Base-by-base conservation (phyloP, 1,140 invertebrate species). In the Papilio xuthus region DNA sequence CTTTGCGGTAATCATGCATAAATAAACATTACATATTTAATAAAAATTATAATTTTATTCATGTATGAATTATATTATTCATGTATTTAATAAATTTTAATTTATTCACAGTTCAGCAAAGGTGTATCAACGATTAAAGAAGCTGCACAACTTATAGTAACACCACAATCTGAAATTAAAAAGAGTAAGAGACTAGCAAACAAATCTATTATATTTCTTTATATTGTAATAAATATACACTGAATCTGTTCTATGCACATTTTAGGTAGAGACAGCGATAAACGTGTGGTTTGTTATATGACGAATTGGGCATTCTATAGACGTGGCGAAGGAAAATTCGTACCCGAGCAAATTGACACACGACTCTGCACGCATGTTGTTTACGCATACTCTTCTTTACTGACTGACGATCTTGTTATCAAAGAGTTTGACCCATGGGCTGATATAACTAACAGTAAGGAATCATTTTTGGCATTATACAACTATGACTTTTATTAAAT, bases 261-360 rank as follows among this genome's bases (percentile, higher is more conserved):
- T 85, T 74, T 56, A 93, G 92, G 85, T 60, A 90, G 84, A 82
- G 87, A 86, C 15, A 93, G 87, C 79, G 86, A 90, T 79, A 94
- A 93, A 4, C 95, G 95, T 80, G 96, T 98, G 0, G 95, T 98
- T 0, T 99, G 98, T 90, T 98, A 98, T 84, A 95, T 98, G 84
- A 97, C 97, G 1, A 98, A 96, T 84, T 98, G 98, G 98, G 96
- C 97, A 0, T 96, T 97, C 87, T 98, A 98, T 86, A 95, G 98
- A 67, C 97, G 97, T 83, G 96, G 95, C 0, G 96, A 97, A 78
- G 97, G 96, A 10, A 96, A 97, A 90, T 98, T 97, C 89, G 96
- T 97, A 0, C 98, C 98, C 0, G 98, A 98, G 93, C 95, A 97
- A 81, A 92, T 99, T 0, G 97, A 98, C 85, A 94, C 96, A 0